These are phyloP conservation scores for Rhinogobius similis DNA, from an alignment of 2,113 vertebrate species.

Conservation along the genomic window DNA sequence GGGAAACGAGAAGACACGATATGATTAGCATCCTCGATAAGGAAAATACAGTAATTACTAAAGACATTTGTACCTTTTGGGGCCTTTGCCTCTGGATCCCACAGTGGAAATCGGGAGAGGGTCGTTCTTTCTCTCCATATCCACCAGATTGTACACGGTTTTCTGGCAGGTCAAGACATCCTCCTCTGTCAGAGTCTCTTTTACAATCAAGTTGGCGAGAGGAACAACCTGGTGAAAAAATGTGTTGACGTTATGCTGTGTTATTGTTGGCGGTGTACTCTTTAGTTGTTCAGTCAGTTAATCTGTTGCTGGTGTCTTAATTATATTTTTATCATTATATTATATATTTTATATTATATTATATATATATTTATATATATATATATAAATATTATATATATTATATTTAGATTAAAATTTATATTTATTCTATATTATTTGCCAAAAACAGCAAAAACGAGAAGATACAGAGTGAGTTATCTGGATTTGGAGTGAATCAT, in stretches of 20 bases:
- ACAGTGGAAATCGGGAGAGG: conserved; percentile 98
- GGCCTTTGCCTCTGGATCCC: conserved; percentile 96
- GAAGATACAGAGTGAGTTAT: no score
- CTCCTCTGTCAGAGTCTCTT: conserved; percentile 92
- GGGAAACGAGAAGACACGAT: neutral
- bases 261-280: no score
- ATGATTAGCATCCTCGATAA: neutral
- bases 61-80: conserved; percentile 84
- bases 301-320: no score
- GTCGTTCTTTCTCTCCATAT: conserved; percentile 99
- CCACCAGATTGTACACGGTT: conserved; percentile 95
- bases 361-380: no score
- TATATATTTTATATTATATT: no score
- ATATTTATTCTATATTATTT: no score
- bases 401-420: no score
- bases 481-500: no score
- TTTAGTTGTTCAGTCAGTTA: no score
- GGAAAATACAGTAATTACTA: neutral
- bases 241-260: neutral
- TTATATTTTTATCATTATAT: no score
- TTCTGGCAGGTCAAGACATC: conserved; percentile 98
- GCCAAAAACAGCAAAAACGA: no score
- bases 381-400: no score
- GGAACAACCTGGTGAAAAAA: conserved; percentile 87
- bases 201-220: conserved; percentile 94